Evolutionary conservation across 2,113 vertebrate species (phyloP), one percentile per base, ranked within the genome.

Genomic region (Eclectus roratus): DNA sequence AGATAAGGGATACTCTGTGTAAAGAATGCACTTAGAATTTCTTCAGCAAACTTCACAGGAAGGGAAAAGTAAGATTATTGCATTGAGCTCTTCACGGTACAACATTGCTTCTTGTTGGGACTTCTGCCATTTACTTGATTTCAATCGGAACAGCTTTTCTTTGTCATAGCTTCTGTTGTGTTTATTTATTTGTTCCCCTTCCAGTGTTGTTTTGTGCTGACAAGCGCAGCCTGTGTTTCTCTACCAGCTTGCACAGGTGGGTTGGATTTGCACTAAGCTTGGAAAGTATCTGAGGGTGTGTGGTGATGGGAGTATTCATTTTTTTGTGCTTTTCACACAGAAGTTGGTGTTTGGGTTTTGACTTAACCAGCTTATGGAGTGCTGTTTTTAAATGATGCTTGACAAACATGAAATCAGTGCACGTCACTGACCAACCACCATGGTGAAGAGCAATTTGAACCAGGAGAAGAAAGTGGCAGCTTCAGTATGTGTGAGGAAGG

Each of bases 401-500:
- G 31, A 10, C 3, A 56, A 35, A 39, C 0, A 0, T 9, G 27
- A 41, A 52, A 15, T 23, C 11, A 17, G 23, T 20, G 16, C 0
- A 0, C 0, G 0, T 15, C 8, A 4, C 68, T 69, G 66, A 5
- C 9, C 21, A 61, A 0, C 4, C 11, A 9, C 17, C 1, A 1
- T n/a, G 9, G 17, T 25, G 74, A 41, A 53, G 63, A 95, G 29
- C 27, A 43, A 7, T 35, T 50, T 8, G 14, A 35, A 58, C 44
- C 4, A n/a, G 24, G 13, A 53, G 9, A 27, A 76, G 23, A 46
- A 52, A 28, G n/a, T 7, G 19, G 4, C 21, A 39, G 47, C 52
- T 69, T 60, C 0, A 2, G 9, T 0, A 0, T 0, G 0, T 1
- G 8, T 43, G n/a, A 58, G 8, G 43, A 71, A 43, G 50, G 73